Evolutionary conservation across 2,888 invertebrate species (phyloP).

Genomic region (Macrosiphum euphorbiae): DNA sequence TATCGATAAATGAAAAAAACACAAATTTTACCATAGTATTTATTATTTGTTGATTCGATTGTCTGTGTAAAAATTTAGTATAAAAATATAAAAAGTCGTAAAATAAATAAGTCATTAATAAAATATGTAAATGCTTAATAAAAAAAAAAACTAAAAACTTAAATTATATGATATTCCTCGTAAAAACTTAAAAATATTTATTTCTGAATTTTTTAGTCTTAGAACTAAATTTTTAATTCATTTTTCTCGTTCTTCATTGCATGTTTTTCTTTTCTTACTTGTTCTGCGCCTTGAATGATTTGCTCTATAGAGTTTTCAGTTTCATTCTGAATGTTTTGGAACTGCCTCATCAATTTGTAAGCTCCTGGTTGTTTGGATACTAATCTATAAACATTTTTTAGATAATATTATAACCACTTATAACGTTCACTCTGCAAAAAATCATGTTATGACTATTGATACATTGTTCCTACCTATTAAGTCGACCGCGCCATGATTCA

Average conservation of each 20-base stretch:
- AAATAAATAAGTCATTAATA: slow-evolving; percentile 13
- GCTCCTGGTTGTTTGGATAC: not conserved
- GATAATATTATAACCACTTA: too few relatives aligned
- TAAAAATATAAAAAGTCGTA: not conserved
- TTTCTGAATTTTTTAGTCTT: not conserved
- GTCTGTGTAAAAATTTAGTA: not conserved
- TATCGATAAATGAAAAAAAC: not conserved
- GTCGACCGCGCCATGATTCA: too few relatives aligned
- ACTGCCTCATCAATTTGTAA: slow-evolving; percentile 8
- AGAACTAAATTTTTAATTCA: slow-evolving; percentile 13
- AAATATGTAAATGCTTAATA: too few relatives aligned
- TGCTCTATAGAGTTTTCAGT: slow-evolving; percentile 10
- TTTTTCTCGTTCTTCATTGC: not conserved
- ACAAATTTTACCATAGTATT: not conserved
- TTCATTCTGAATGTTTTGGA: slow-evolving; percentile 13
- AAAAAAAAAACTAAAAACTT: not conserved
- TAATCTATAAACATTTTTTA: not conserved
- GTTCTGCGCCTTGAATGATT: too few relatives aligned
- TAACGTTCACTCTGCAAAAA: too few relatives aligned
- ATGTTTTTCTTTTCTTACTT: too few relatives aligned
- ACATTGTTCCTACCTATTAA: too few relatives aligned
- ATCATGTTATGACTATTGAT: too few relatives aligned
- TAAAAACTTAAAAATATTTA: slow-evolving; percentile 1
- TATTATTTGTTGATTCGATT: not conserved
- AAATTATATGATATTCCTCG: slow-evolving; percentile 1